phyloP scores from a whole-genome alignment of 2,113 vertebrate species.

The Phalacrocorax aristotelis region DNA sequence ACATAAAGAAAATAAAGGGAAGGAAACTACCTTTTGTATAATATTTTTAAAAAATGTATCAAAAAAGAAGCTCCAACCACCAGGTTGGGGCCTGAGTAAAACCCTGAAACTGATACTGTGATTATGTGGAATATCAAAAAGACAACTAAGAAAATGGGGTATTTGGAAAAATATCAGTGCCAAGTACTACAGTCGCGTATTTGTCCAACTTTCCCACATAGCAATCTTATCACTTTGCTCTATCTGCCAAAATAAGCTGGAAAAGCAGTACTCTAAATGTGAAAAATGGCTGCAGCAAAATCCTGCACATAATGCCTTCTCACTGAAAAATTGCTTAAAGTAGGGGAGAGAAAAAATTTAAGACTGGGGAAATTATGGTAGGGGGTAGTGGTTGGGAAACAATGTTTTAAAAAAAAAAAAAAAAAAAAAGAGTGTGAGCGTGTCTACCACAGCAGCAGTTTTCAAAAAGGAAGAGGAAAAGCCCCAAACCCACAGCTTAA shows the following conservation, averaged over 20 bases:
- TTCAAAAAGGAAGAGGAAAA: background rate
- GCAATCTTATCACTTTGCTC: background rate
- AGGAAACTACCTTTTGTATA: background rate
- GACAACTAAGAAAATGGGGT: background rate
- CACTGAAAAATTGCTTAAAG: background rate
- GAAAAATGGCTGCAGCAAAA: background rate
- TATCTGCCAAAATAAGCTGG: slow-evolving; percentile 9
- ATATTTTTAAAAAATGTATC: background rate
- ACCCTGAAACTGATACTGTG: background rate
- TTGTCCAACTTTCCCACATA: background rate
- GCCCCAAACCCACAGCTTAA: background rate
- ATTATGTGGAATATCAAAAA: background rate
- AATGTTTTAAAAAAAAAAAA: background rate
- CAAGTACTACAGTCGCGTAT: background rate
- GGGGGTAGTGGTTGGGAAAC: background rate
- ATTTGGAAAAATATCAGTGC: background rate
- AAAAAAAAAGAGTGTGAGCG: background rate
- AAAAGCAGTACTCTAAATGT: background rate
- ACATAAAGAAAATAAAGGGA: background rate
- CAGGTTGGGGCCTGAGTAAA: background rate
- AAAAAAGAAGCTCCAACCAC: background rate
- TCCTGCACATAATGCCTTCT: background rate
- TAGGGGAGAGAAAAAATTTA: background rate
- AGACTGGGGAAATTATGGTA: background rate
- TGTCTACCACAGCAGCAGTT: background rate